Evolutionary conservation across 1,140 invertebrate species (phyloP), one percentile per base, ranked within the genome.

Genomic region (Frieseomelitta varia): DNA sequence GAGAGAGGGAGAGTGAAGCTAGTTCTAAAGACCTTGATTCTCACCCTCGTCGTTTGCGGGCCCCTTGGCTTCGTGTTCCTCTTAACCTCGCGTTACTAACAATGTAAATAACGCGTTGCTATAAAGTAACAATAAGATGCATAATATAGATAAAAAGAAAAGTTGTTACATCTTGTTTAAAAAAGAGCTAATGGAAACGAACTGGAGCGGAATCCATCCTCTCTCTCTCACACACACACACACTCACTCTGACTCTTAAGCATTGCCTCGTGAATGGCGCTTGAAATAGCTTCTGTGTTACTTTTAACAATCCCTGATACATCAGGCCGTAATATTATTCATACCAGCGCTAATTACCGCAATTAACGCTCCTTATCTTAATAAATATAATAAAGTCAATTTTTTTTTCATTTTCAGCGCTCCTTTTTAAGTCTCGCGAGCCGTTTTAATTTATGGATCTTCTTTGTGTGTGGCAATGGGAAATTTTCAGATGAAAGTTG

Each of bases 21-120:
- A 77, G 77, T 77, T 56, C 14, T 47, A 68, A 68, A 77, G 74
- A 68, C 74, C 81, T 83, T 77, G 73, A 51, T 51, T 55, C 51
- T 58, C 63, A n/a, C n/a, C n/a, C n/a, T n/a, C n/a, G n/a, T n/a
- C n/a, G n/a, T n/a, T n/a, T n/a, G n/a, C n/a, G n/a, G n/a, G n/a
- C 81, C 61, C 58, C 53, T 63, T 15, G 17, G n/a, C 51, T 68
- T 77, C 30, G n/a, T 24, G 30, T 51, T 63, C 39, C 27, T 83
- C 74, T 58, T 68, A 58, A 83, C 58, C 80, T 69, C 24, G 53
- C 19, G 47, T n/a, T n/a, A n/a, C n/a, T 73, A 74, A 27, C 67
- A 11, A 30, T 39, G 61, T 47, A 73, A 30, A 53, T 61, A 68
- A 12, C 19, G 14, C 55, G 15, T 47, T 56, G 21, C 19, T 76